Evolutionary conservation across 2,888 invertebrate species (phyloP).

Genomic region (Patella caerulea): DNA sequence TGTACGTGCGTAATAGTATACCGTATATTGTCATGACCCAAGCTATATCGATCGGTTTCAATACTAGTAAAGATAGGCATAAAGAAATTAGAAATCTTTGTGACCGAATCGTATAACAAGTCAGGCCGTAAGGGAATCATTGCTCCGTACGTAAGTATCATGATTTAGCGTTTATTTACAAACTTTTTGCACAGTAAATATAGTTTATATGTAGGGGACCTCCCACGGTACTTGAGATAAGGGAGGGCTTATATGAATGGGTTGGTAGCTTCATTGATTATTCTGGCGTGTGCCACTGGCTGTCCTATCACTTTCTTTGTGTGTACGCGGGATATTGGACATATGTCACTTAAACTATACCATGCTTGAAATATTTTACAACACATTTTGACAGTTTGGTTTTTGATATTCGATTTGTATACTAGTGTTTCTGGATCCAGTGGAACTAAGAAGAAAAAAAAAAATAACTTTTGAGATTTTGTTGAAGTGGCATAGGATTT

Average conservation of each 20-base stretch:
- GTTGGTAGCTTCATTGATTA: background rate
- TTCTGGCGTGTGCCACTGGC: slow-evolving; percentile 9
- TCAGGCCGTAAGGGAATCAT: too few species aligned
- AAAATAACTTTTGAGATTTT: too few species aligned
- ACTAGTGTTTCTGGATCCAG: too few species aligned
- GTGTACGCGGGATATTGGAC: slow-evolving; percentile 13
- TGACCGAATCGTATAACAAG: background rate
- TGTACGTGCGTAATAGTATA: background rate
- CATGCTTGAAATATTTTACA: background rate
- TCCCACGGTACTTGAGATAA: slow-evolving; percentile 7
- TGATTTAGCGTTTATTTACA: too few species aligned
- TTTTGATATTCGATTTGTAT: too few species aligned
- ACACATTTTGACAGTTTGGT: slow-evolving; percentile 7
- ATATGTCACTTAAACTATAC: slow-evolving; percentile 7
- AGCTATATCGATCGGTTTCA: slow-evolving; percentile 8
- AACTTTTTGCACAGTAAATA: background rate
- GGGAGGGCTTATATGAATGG: slow-evolving; percentile 5
- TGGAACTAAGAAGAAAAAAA: too few species aligned
- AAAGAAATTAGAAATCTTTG: slow-evolving; percentile 5
- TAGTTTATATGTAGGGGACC: slow-evolving; percentile 1
- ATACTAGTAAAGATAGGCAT: slow-evolving; percentile 4
- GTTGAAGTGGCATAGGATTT: too few species aligned
- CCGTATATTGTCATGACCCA: slow-evolving; percentile 7
- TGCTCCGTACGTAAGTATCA: too few species aligned
- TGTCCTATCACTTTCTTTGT: slow-evolving; percentile 11